Conservation (phyloP, 2,888 invertebrate species). For the Capitulum mitella region DNA sequence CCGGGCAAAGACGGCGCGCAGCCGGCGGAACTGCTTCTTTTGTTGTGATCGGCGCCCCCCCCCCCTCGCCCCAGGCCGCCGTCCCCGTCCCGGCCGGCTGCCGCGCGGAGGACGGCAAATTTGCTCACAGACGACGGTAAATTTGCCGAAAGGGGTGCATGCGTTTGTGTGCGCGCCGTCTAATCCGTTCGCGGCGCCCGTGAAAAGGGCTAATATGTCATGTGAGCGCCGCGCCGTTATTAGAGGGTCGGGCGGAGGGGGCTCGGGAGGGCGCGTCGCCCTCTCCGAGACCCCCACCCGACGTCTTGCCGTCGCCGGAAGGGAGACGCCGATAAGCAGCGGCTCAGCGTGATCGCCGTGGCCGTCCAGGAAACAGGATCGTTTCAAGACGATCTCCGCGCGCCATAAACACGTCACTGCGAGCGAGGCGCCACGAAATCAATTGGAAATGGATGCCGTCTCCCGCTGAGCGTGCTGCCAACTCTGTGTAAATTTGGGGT, state of each 20-base stretch:
- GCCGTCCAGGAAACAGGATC: no score
- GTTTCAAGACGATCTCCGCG: not conserved
- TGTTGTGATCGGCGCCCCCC: not conserved
- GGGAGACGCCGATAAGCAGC: no score
- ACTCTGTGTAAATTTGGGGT: constrained; percentile 6
- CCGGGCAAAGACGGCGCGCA: not conserved
- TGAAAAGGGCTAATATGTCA: not conserved
- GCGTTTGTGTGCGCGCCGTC: not conserved
- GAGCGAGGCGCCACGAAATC: not conserved
- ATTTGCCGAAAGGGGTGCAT: no score
- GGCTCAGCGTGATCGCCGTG: no score
- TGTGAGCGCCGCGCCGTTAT: not conserved
- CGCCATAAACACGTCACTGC: not conserved
- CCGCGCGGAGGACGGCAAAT: not conserved
- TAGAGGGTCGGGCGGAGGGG: no score
- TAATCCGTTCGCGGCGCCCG: not conserved
- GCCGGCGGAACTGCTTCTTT: not conserved
- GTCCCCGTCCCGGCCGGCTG: not conserved
- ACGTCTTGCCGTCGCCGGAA: no score
- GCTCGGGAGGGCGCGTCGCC: no score
- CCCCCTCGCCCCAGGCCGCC: not conserved
- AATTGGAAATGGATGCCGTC: not conserved
- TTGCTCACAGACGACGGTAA: no score
- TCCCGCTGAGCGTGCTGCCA: not conserved
- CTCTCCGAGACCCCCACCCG: no score